These are phyloP conservation scores for Antheraea pernyi DNA, from an alignment of 1,140 invertebrate species.

Conservation along the genomic window DNA sequence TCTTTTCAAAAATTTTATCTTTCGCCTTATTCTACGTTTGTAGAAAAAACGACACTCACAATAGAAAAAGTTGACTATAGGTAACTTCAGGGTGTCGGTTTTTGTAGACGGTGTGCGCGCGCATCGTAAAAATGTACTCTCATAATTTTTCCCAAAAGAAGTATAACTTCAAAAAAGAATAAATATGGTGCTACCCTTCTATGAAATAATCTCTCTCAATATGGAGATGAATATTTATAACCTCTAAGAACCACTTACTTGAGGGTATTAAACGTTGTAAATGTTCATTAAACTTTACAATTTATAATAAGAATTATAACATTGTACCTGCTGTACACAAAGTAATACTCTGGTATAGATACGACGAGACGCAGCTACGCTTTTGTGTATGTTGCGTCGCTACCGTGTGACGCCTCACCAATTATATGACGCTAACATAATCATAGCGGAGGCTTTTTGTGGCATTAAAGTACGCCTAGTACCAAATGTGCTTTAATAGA, in stretches of 20 bases:
- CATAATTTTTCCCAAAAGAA: no score
- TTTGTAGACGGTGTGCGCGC: no score
- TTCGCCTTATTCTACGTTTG: no score
- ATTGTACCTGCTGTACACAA: neutral
- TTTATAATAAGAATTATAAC: conserved; percentile 9
- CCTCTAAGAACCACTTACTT: neutral
- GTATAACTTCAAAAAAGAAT: no score
- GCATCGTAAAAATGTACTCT: no score
- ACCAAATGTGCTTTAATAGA: neutral
- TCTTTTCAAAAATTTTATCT: no score
- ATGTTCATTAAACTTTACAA: neutral
- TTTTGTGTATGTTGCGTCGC: conserved; percentile 14
- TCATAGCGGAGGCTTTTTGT: conserved; percentile 12
- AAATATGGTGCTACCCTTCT: no score
- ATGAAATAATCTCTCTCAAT: no score
- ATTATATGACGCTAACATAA: conserved; percentile 24
- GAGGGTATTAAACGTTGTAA: neutral
- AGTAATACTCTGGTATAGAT: neutral
- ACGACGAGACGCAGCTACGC: neutral
- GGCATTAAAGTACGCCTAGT: conserved; percentile 17
- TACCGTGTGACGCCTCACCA: conserved; percentile 23
- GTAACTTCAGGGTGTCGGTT: no score
- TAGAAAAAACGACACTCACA: no score
- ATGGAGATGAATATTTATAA: no score
- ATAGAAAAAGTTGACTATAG: no score